Base-by-base conservation (phyloP, 1,140 invertebrate species). In the Monomorium pharaonis region DNA sequence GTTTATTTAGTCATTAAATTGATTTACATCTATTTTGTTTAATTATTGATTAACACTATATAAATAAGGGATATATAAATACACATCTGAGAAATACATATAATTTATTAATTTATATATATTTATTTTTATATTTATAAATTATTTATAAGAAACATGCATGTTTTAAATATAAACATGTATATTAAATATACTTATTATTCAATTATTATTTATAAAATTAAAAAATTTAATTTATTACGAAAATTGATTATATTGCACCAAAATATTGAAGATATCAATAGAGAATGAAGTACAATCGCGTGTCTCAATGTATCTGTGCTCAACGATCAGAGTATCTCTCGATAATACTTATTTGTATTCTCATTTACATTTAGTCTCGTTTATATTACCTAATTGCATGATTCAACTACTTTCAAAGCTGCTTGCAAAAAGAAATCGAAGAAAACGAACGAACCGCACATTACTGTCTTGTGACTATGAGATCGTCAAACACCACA, bases 351-450 rank as follows among this genome's bases (percentile, higher is more conserved):
- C 5, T 12, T 16, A 47, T 67, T 67, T 67, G 14, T 21, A 47
- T 67, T 47, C 63, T 21, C 62, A 42, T 33, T 44, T 65, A 21
- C 62, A 5, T 65, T 42, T 21, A 37, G 18, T 63, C 30, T 65
- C 37, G 21, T 67, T 67, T 47, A 67, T 37, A 21, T n/a, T 67
- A 27, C 37, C 0, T 67, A 67, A 67, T 44, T 44, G 63, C 37
- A 44, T 67, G 63, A 67, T 67, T 67, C 63, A 67, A 67, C 37
- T 67, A n/a, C 37, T 67, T 67, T 67, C 37, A 44, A 67, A 67
- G 37, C 10, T 16, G 37, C n/a, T 67, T 14, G 63, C 63, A 27
- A 47, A 67, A 67, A 67, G 47, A n/a, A n/a, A n/a, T n/a, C 37
- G 37, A 44, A 67, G 37, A 21, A 67, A 67, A 67, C 21, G 9